A percentile compares a stretch with the other conserved stretches of the same genome.
phyloP scores from a whole-genome alignment of 1,140 invertebrate genomes.

The Scaptomyza pallida region DNA sequence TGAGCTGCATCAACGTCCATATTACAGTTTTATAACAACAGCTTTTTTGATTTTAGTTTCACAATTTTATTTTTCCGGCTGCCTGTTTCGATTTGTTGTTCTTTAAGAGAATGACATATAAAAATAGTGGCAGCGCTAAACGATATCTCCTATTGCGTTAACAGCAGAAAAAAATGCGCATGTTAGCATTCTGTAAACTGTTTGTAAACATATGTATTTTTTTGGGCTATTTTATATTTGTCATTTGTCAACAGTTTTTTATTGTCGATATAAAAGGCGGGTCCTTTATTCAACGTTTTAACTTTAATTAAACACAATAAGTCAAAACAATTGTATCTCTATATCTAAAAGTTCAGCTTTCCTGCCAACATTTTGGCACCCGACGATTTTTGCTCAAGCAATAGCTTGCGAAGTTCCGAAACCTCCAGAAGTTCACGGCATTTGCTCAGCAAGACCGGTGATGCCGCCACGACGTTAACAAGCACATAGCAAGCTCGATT shows the following conservation, averaged over 20 bases:
- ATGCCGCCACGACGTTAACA: slow-evolving; percentile 85
- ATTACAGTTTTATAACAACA: slow-evolving; percentile 12
- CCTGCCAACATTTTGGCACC: slow-evolving; percentile 86
- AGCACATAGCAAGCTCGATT: slow-evolving; percentile 88
- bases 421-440: slow-evolving; percentile 28
- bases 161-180: slow-evolving; percentile 1
- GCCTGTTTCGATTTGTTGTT: slow-evolving; percentile 3
- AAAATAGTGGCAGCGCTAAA: slow-evolving; percentile 12
- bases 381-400: slow-evolving; percentile 82
- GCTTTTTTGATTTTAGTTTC: background rate
- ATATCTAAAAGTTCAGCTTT: slow-evolving; percentile 73
- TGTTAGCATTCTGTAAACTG: background rate
- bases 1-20: slow-evolving; percentile 88
- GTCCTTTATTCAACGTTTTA: slow-evolving; percentile 1
- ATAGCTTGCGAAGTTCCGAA: slow-evolving; percentile 49
- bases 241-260: too few species aligned
- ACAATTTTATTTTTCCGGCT: slow-evolving; percentile 26
- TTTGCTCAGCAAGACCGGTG: slow-evolving; percentile 32
- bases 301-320: slow-evolving; percentile 6
- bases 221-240: too few species aligned
- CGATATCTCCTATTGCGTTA: slow-evolving; percentile 3
- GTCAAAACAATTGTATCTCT: too few species aligned
- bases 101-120: slow-evolving; percentile 2
- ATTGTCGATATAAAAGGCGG: too few species aligned
- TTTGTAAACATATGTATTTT: too few species aligned